These are phyloP conservation scores for Erebia epiphron DNA, from an alignment of 2,888 invertebrate species.

Conservation along the genomic window DNA sequence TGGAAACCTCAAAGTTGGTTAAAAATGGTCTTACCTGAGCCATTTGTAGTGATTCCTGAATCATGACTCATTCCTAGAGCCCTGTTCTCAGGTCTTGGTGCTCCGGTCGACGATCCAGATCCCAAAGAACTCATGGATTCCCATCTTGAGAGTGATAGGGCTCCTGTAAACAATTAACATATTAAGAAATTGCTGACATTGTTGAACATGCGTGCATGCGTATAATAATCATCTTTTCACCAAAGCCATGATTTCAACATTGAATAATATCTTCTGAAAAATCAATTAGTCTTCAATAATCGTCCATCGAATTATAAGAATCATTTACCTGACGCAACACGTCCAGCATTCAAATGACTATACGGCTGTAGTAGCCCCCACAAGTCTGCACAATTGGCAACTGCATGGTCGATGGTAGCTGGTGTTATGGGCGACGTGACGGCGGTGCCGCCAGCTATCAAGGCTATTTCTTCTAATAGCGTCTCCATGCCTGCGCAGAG, in stretches of 20 bases:
- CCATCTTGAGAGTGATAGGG: conserved; percentile 92
- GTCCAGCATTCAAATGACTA: conserved; percentile 94
- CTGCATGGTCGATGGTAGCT: conserved; percentile 90
- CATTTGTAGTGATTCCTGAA: conserved; percentile 76
- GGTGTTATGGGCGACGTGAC: conserved; percentile 87
- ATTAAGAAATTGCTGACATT: too few relatives aligned
- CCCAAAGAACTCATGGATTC: conserved; percentile 87
- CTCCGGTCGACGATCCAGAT: conserved; percentile 74
- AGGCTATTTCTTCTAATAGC: conserved; percentile 90
- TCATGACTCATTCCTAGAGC: conserved; percentile 74
- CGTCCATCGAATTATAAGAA: too few relatives aligned
- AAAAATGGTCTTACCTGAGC: conserved; percentile 59
- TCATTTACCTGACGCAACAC: conserved; percentile 89
- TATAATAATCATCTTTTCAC: too few relatives aligned
- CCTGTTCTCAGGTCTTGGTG: conserved; percentile 63
- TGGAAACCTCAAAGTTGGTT: too few relatives aligned
- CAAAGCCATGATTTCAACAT: too few relatives aligned
- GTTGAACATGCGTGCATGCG: too few relatives aligned
- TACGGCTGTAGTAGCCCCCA: conserved; percentile 96
- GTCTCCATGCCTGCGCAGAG: conserved; percentile 95
- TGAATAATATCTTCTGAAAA: too few relatives aligned
- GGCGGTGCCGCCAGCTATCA: conserved; percentile 60
- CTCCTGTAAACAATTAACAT: conserved; percentile 79
- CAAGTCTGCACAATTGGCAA: conserved; percentile 92
- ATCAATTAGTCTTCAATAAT: too few relatives aligned